phyloP scores from a whole-genome alignment of 2,113 vertebrate genomes.

The Callithrix jacchus region DNA sequence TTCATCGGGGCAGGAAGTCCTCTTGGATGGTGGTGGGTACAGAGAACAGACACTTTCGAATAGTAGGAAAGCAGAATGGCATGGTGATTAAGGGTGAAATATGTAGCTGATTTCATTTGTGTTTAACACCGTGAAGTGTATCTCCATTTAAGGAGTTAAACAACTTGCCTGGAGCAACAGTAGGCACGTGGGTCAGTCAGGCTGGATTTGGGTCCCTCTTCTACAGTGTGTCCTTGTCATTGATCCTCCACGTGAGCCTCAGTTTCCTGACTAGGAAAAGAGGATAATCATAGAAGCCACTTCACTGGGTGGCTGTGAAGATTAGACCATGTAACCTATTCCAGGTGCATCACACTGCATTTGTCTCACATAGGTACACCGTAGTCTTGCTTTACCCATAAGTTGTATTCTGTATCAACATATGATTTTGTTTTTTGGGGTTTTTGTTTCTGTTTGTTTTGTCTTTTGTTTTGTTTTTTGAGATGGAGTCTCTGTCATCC shows the following conservation, averaged over 20 bases:
- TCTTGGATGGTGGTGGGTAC: background rate
- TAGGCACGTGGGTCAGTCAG: background rate
- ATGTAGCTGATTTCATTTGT: background rate
- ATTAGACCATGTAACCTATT: fast-evolving
- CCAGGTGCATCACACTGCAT: no score
- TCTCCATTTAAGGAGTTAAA: background rate
- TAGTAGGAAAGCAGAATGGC: background rate
- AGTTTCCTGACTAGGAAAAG: background rate
- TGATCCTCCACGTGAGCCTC: background rate
- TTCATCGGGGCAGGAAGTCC: background rate
- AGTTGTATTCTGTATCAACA: background rate
- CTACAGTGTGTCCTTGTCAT: background rate
- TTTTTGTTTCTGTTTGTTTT: no score
- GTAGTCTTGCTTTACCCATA: background rate
- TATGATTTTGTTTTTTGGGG: background rate
- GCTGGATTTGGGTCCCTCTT: background rate
- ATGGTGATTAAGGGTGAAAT: background rate
- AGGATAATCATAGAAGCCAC: background rate
- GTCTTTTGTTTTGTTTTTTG: no score
- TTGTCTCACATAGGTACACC: background rate
- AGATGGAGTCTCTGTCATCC: no score
- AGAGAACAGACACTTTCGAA: background rate
- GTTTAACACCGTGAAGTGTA: background rate
- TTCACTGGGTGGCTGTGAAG: background rate
- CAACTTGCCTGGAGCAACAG: background rate